Conservation (phyloP, 2,888 invertebrate genomes). For the Automeris io region DNA sequence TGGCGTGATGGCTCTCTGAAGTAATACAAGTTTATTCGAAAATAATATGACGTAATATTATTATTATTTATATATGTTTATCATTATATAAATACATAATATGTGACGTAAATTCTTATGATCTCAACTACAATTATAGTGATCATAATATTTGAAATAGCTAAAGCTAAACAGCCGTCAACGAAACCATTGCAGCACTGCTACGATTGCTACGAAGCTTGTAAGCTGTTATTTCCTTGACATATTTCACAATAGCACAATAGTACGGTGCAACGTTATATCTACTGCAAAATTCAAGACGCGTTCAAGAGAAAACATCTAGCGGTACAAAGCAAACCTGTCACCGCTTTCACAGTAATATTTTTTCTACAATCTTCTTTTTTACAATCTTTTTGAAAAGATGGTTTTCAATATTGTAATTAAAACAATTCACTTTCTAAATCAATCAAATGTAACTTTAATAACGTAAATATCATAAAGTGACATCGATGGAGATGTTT, state of each 20-base stretch:
- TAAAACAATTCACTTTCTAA: conserved; percentile 53
- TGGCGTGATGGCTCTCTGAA: no score
- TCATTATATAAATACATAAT: no score
- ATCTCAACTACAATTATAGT: conserved; percentile 24
- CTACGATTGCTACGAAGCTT: conserved; percentile 31
- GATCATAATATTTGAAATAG: conserved; percentile 26
- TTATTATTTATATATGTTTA: no score
- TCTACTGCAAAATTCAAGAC: conserved; percentile 38
- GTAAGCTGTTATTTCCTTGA: conserved; percentile 54
- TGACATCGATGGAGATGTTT: conserved; percentile 40
- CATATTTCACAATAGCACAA: conserved; percentile 54
- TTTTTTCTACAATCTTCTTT: no score
- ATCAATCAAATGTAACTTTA: conserved; percentile 48
- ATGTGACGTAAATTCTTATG: no score
- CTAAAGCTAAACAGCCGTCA: not conserved
- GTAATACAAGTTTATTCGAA: no score
- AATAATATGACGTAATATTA: no score
- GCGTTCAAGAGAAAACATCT: conserved; percentile 26
- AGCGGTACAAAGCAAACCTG: conserved; percentile 6
- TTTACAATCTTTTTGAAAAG: no score
- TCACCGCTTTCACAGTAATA: no score
- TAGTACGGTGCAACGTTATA: conserved; percentile 28
- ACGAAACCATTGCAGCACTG: conserved; percentile 10
- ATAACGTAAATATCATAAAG: conserved; percentile 28
- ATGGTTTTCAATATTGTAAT: no score